phyloP scores from a whole-genome alignment of 2,113 vertebrate species.

The Setophaga coronata region DNA sequence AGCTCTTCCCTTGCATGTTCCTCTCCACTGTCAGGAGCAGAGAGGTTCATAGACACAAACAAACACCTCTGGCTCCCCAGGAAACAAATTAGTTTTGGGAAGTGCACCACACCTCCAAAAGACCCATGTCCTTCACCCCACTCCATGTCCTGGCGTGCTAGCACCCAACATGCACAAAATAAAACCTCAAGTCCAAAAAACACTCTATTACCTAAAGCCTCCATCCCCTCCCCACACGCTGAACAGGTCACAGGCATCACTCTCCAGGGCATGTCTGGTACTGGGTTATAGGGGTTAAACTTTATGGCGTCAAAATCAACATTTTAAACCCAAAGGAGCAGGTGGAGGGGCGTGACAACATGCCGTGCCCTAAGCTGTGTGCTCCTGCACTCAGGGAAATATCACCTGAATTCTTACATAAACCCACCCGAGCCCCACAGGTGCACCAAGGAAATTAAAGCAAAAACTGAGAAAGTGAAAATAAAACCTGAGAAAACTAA shows the following conservation, averaged over 20 bases:
- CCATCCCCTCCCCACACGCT: too few relatives aligned
- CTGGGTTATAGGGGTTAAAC: neutral
- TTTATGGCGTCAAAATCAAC: neutral
- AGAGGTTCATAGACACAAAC: neutral
- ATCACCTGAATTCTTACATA: neutral
- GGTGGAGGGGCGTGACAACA: fast-evolving
- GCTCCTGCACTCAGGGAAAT: fast-evolving
- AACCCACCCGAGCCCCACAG: neutral
- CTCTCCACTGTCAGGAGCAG: neutral
- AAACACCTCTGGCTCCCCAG: neutral
- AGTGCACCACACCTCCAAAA: neutral
- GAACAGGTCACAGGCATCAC: neutral
- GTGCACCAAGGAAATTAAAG: neutral
- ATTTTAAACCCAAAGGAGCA: neutral
- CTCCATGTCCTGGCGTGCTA: neutral
- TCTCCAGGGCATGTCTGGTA: neutral
- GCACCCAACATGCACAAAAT: neutral
- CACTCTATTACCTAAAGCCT: neutral
- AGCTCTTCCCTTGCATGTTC: neutral
- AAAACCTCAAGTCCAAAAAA: neutral
- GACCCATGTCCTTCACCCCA: fast-evolving
- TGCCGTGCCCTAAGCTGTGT: fast-evolving
- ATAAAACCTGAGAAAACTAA: neutral
- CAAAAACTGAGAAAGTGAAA: neutral
- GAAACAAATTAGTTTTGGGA: neutral